Percentiles rank a stretch among this genome's conserved stretches.
Evolutionary conservation across 2,797 vertebrate genomes (phyloP).

Genomic region (Molossus alvarezi): DNA sequence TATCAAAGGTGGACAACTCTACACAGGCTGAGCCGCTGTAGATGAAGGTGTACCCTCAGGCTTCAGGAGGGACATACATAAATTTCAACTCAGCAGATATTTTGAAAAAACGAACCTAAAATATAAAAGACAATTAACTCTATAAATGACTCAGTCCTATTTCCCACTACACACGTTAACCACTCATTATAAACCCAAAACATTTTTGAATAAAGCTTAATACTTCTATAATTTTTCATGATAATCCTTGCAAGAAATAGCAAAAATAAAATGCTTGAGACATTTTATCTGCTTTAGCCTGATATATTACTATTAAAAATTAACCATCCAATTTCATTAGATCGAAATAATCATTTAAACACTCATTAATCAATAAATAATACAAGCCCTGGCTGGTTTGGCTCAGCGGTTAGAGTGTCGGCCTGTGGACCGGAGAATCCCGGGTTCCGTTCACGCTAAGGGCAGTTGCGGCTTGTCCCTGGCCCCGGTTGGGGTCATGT

Average conservation of each 20-base stretch:
- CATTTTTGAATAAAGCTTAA: neutral
- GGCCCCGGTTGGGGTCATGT: too few relatives aligned
- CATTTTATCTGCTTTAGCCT: neutral
- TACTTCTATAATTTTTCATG: neutral
- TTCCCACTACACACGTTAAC: neutral
- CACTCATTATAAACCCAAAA: neutral
- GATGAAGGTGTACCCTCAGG: neutral
- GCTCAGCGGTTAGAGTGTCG: too few relatives aligned
- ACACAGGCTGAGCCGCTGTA: neutral
- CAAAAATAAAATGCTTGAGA: neutral
- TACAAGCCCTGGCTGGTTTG: neutral
- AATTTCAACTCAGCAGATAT: neutral
- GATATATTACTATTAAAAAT: neutral
- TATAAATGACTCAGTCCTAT: conserved; percentile 9
- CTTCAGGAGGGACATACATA: neutral
- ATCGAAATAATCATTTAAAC: neutral
- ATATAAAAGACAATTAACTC: neutral
- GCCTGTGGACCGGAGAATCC: too few relatives aligned
- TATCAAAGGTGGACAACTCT: neutral
- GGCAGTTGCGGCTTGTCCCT: too few relatives aligned
- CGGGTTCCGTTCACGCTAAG: too few relatives aligned
- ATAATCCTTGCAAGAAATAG: neutral
- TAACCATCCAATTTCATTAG: conserved; percentile 26
- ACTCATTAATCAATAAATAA: neutral
- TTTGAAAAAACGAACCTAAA: neutral